Evolutionary conservation across 2,113 vertebrate genomes (phyloP).

Genomic region (Phocoena phocoena): DNA sequence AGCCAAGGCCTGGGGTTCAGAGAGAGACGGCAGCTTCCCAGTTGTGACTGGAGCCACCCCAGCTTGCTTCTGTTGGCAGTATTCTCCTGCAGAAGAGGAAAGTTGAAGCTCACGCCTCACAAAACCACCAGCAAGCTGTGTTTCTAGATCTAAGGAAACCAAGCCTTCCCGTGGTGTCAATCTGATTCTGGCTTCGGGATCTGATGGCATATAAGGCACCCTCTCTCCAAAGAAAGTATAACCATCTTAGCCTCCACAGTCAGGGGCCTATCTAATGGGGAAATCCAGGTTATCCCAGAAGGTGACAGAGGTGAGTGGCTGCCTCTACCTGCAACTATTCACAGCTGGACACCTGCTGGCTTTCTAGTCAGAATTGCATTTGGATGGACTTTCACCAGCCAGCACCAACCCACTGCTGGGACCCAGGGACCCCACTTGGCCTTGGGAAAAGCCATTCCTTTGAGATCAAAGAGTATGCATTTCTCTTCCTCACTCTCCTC

Average conservation of each 20-base stretch:
- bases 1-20: background rate
- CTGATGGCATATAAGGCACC: background rate
- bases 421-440: background rate
- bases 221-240: background rate
- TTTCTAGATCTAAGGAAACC: background rate
- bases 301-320: background rate
- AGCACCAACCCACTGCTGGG: background rate
- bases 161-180: fast-evolving
- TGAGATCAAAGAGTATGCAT: background rate
- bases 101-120: background rate
- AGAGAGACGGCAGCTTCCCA: background rate
- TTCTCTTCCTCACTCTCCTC: background rate
- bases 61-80: fast-evolving
- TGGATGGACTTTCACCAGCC: background rate
- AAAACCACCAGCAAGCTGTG: background rate
- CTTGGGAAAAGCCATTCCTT: background rate
- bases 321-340: background rate
- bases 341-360: no score
- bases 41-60: background rate
- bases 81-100: background rate
- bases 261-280: background rate
- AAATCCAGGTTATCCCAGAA: background rate
- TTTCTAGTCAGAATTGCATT: background rate
- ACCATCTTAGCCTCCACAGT: background rate
- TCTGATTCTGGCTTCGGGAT: background rate